Evolutionary conservation across 2,888 invertebrate species (phyloP).

Genomic region (Nemurella pictetii): DNA sequence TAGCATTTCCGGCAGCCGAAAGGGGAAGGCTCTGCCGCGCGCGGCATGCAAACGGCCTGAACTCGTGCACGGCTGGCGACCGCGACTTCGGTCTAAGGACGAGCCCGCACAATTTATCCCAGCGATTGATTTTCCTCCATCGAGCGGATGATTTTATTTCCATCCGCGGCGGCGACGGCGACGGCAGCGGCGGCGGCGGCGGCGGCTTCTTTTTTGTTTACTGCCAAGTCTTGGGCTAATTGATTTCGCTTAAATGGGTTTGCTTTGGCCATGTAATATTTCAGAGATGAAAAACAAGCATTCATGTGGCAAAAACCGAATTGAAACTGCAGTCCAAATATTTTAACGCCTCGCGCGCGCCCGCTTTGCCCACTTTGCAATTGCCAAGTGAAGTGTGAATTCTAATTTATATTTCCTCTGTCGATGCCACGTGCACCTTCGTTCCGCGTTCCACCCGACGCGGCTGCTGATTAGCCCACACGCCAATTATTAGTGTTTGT

Average conservation of each 20-base stretch:
- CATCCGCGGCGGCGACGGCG: background rate
- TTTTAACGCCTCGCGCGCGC: background rate
- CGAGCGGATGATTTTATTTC: background rate
- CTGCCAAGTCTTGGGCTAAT: constrained; percentile 5
- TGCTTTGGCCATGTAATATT: constrained; percentile 19
- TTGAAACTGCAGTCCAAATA: background rate
- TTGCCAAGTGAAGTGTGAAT: background rate
- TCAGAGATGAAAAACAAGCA: constrained; percentile 21
- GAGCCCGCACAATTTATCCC: background rate
- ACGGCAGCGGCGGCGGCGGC: background rate
- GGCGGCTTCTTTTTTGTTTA: background rate
- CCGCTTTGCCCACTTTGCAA: background rate
- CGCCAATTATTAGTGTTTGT: background rate
- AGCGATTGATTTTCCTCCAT: constrained; percentile 10
- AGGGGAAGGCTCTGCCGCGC: too few relatives aligned
- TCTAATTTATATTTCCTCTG: background rate
- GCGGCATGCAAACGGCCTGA: too few relatives aligned
- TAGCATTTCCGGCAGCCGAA: too few relatives aligned
- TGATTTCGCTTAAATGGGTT: constrained; percentile 12
- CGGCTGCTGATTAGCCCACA: background rate
- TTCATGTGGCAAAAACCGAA: background rate
- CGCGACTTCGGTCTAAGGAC: too few relatives aligned
- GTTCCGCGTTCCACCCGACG: background rate
- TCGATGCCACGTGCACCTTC: too few relatives aligned
- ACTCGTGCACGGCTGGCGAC: background rate